Evolutionary conservation across 2,113 vertebrate species (phyloP), one percentile per base, ranked within the genome.

Genomic region (Lepidothrix coronata): DNA sequence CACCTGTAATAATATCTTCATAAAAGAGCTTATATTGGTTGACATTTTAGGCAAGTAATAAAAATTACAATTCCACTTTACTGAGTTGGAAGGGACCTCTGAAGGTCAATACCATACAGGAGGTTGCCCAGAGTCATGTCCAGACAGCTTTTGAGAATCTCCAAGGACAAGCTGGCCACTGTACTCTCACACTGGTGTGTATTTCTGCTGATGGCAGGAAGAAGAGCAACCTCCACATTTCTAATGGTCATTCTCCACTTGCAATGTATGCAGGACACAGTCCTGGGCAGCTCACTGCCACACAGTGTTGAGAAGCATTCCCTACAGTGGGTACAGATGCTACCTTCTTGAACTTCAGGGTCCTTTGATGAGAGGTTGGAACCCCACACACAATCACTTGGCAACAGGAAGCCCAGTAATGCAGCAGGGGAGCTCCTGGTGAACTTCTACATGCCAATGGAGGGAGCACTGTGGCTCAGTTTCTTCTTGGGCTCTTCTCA

Each of bases 401-500:
- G 59, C 43, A 74, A 74, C 6, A 51, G 12, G 10, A 12, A 55
- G 19, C 4, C 2, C 33, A 57, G 7, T 28, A 52, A 35, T 24
- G 20, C 1, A 7, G 5, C 4, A 9, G 14, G 2, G 20, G 5
- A 58, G 12, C 19, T 43, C 12, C 2, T 37, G 25, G 30, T 72
- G 37, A 77, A 16, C 8, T 68, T 20, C 10, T 37, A 0, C 0
- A 16, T n/a, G 27, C 4, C 27, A 44, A 1, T 1, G 2, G 14
- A 68, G 11, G 28, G 33, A 66, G 8, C 1, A 3, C 20, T 11
- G 3, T 3, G 5, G 30, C 30, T 52, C 2, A 1, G 5, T 4
- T 67, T 27, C 33, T 44, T 14, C 11, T 10, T 39, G 27, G 7
- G 9, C 2, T n/a, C 12, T 35, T 71, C 19, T 48, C 22, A 59